Evolutionary conservation across 2,888 invertebrate species (phyloP).

Genomic region (Epistrophe eligans): DNA sequence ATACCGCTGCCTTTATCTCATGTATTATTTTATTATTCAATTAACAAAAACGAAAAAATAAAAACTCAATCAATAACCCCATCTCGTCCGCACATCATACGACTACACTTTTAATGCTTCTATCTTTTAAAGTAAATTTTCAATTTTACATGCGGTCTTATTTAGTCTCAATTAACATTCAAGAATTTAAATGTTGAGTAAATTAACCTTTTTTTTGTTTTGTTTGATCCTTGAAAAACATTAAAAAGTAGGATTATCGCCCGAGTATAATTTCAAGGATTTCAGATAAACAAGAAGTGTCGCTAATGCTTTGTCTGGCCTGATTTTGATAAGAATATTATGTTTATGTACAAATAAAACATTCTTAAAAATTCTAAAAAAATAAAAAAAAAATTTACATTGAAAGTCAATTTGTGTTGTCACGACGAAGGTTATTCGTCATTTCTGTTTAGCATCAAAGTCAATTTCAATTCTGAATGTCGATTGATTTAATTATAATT

Average conservation of each 20-base stretch:
- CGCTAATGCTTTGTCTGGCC: background rate
- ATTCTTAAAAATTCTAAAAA: background rate
- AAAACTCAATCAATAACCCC: background rate
- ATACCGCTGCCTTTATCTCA: no score
- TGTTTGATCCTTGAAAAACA: background rate
- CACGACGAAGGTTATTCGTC: background rate
- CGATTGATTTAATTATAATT: slow-evolving; percentile 22
- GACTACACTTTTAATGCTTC: no score
- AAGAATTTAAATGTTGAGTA: background rate
- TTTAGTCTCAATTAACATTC: background rate
- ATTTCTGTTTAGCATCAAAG: slow-evolving; percentile 2
- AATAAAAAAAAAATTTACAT: background rate
- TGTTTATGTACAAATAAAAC: background rate
- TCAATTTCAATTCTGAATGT: background rate
- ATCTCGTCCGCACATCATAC: no score
- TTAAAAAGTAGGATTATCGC: background rate
- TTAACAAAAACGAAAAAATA: background rate
- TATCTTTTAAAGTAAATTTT: no score
- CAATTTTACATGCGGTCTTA: background rate
- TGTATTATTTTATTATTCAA: no score
- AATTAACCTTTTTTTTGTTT: background rate
- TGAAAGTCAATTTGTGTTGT: background rate
- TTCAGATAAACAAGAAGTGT: background rate
- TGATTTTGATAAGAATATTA: background rate
- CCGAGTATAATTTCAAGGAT: background rate